Evolutionary conservation across 1,140 invertebrate species (phyloP), one percentile per base, ranked within the genome.

Genomic region (Solenopsis invicta): DNA sequence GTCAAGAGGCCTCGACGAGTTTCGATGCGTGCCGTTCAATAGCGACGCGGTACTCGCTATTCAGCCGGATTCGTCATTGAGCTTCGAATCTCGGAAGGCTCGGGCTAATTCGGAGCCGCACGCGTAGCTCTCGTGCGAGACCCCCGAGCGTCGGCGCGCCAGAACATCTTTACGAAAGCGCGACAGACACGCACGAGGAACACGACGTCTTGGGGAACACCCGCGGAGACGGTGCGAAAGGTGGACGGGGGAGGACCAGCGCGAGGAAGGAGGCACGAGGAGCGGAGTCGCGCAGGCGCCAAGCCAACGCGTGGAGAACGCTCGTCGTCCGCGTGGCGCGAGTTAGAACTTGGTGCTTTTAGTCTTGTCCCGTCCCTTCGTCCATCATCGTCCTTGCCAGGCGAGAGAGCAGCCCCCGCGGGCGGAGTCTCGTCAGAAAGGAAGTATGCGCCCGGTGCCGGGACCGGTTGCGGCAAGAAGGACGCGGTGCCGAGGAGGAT

Each of bases 351-450:
- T 91, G 88, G 86, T 87, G 87, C 88, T 91, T 89, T 92, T 93
- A 93, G 94, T 94, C 93, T 91, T 91, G 91, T 61, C 86, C 80
- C 90, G 93, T 93, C 82, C 91, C 90, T 93, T 92, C 92, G 92
- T 93, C 87, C 90, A 90, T 91, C 89, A 86, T 91, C 82, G 90
- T 92, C 89, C 87, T 88, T 86, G 16, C 50, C 67, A 24, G 81
- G 34, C 24, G 41, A 41, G 34, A 41, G n/a, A 85, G 72, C 52
- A 59, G 37, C 67, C 69, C 85, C 48, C 12, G 52, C 29, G 16
- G 24, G 21, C 69, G 67, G 56, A 34, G 13, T n/a, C 9, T 41
- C 37, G 37, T 72, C 66, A 24, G 52, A 50, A 21, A 56, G 13
- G 9, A 50, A 48, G 45, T 50, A 71, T 81, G 78, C 59, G 4